A percentile compares a stretch with the other conserved stretches of the same genome.
phyloP scores from a whole-genome alignment of 2,113 vertebrate species.

The Hystrix cristata region DNA sequence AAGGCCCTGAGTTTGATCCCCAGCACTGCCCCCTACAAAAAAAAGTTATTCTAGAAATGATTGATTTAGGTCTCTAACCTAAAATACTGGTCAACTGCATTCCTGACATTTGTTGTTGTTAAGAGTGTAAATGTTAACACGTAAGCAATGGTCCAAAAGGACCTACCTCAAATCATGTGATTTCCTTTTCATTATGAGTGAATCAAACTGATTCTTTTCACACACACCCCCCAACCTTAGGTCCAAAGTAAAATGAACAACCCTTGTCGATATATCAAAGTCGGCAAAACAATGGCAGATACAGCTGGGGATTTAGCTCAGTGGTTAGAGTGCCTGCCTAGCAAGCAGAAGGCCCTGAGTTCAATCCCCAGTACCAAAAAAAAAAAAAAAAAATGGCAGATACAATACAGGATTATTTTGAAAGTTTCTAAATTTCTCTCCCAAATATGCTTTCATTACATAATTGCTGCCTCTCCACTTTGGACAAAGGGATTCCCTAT shows the following conservation, averaged over 20 bases:
- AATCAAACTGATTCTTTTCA: not conserved
- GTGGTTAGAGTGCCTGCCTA: too few species aligned
- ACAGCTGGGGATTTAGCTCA: not conserved
- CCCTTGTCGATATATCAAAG: not conserved
- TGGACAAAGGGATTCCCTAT: constrained; percentile 52
- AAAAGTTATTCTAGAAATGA: not conserved
- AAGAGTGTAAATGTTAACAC: not conserved
- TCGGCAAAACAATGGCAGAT: constrained; percentile 43
- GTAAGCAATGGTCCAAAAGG: not conserved
- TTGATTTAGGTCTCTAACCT: not conserved
- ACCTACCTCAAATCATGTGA: not conserved
- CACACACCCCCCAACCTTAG: not conserved
- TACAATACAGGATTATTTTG: not conserved
- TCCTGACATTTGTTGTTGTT: constrained; percentile 15
- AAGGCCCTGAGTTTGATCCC: too few species aligned
- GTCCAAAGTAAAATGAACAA: constrained; percentile 37
- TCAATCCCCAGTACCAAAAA: too few species aligned
- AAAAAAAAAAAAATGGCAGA: constrained; percentile 38
- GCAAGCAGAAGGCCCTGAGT: too few species aligned
- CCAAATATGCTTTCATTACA: not conserved
- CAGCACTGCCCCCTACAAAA: too few species aligned
- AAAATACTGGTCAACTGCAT: not conserved
- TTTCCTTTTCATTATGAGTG: constrained; percentile 5
- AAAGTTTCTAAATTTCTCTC: constrained; percentile 19
- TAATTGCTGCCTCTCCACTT: not conserved